Evolutionary conservation across 1,140 invertebrate genomes (phyloP).

Genomic region (Apocrypta bakeri): DNA sequence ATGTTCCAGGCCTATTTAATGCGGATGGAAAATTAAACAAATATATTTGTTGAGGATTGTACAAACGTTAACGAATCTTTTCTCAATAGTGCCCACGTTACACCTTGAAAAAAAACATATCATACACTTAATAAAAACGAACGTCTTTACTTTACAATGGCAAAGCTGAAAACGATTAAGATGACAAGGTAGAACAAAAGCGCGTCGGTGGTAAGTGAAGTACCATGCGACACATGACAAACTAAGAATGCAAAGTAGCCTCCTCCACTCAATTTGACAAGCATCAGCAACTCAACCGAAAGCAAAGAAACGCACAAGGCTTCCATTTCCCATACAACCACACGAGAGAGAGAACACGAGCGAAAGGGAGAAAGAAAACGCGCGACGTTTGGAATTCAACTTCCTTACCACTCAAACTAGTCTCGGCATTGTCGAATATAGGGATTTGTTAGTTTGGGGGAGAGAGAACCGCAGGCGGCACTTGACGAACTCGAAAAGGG

Average conservation of each 20-base stretch:
- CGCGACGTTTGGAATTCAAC: conserved; percentile 30
- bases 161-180: not conserved
- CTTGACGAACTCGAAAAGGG: conserved; percentile 50
- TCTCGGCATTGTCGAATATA: conserved; percentile 58
- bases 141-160: not conserved
- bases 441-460: conserved; percentile 48
- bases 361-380: conserved; percentile 24
- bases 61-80: not conserved
- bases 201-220: conserved; percentile 14
- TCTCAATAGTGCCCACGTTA: no score
- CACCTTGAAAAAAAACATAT: no score
- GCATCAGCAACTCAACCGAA: not conserved
- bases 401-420: conserved; percentile 53
- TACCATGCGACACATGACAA: conserved; percentile 51
- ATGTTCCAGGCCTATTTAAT: not conserved
- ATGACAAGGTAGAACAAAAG: conserved; percentile 8
- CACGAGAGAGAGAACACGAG: not conserved
- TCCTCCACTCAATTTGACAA: conserved; percentile 31
- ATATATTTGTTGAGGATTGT: not conserved
- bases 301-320: conserved; percentile 22
- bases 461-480: conserved; percentile 57
- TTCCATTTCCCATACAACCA: not conserved
- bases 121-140: not conserved
- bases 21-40: not conserved
- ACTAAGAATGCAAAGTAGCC: conserved; percentile 25